Evolutionary conservation across 2,888 invertebrate genomes (phyloP), one percentile per base, ranked within the genome.

Genomic region (Habroteleia sp.): DNA sequence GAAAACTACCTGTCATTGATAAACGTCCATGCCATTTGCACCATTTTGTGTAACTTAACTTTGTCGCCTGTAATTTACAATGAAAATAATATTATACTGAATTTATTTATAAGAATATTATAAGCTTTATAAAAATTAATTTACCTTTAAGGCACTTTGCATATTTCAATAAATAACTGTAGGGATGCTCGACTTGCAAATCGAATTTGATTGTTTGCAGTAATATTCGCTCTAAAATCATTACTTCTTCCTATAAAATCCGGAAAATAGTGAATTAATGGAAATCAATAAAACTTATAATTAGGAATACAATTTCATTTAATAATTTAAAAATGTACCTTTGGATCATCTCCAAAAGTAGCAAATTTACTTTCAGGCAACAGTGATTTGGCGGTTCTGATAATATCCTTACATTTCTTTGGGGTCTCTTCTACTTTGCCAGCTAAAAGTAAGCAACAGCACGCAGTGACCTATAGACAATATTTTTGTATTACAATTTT

Each of bases 381-480:
- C 71, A 96, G 90, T 54, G 92, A 91, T 81, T 95, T 93, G 0
- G 97, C 97, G 54, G 94, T 95, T 90, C 95, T 95, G 56, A 99
- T 97, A 50, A 99, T 96, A 89, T 99, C 98, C 89, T 96, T 95
- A 89, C 98, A 98, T 90, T 99, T 99, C 89, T 99, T 99, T 56
- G 99, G 99, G 7, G 99, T 99, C 90, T 99, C 99, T 89, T 99
- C 99, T 5, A 99, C 98, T 91, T 99, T 99, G 0, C 99, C 99
- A 77, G 99, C 99, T 81, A 99, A 90, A 88, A 99, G 97, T 65
- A 99, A 90, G 87, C 98, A 99, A 87, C 97, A 97, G 83, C 98
- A 96, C 6, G 98, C 98, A 3, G 97, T 97, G 39, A 98, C 91
- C 93, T 93, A 11, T 10, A 41, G n/a, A n/a, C n/a, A n/a, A n/a